These are phyloP conservation scores for Dinoponera quadriceps DNA, from an alignment of 1,140 invertebrate species.

Conservation along the genomic window DNA sequence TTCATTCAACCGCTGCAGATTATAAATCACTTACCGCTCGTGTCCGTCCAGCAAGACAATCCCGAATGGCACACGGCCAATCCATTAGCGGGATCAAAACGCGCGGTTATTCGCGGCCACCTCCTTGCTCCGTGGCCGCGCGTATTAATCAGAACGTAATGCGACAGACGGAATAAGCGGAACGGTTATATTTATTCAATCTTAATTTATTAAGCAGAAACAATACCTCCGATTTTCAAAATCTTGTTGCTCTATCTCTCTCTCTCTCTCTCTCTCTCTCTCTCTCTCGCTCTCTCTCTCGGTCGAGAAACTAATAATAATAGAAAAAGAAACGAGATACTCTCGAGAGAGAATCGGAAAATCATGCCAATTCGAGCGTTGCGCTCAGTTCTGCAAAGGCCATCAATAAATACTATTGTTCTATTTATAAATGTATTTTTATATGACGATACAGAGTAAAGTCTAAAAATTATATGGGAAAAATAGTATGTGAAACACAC, in stretches of 20 bases:
- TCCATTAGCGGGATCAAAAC: constrained; percentile 18
- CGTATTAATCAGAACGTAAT: constrained; percentile 55
- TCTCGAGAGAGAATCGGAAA: no score
- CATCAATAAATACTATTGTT: constrained; percentile 74
- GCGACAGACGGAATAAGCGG: constrained; percentile 55
- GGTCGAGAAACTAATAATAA: no score
- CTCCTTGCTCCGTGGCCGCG: background rate
- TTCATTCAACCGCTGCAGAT: background rate
- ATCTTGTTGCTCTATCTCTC: constrained; percentile 56
- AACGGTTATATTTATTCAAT: constrained; percentile 69
- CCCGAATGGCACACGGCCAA: constrained; percentile 3
- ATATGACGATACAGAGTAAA: constrained; percentile 68
- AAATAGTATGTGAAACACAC: constrained; percentile 53
- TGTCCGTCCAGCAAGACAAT: constrained; percentile 3
- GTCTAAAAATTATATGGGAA: constrained; percentile 66
- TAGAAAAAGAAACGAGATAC: constrained; percentile 64
- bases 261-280: no score
- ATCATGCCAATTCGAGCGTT: constrained; percentile 67
- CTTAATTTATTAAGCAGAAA: constrained; percentile 69
- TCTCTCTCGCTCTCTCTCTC: no score
- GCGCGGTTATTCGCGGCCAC: background rate
- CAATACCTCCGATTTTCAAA: constrained; percentile 57
- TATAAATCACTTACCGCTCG: constrained; percentile 39
- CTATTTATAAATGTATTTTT: constrained; percentile 73
- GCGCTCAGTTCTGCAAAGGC: constrained; percentile 59